Evolutionary conservation across 2,888 invertebrate species (phyloP), one percentile per base, ranked within the genome.

Genomic region (Aleiodes alternator): DNA sequence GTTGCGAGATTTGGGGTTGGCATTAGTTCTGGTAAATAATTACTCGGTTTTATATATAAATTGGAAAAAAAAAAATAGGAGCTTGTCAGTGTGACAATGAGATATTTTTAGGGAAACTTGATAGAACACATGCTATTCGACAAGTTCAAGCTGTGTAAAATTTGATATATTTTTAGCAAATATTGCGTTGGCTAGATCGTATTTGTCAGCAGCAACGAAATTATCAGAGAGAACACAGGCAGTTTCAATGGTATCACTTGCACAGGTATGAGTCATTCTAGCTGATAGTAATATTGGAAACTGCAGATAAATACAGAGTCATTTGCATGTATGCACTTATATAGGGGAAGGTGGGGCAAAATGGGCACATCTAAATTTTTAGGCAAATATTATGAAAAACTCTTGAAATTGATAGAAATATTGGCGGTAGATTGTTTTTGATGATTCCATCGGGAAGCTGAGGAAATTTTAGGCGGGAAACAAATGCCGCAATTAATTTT

Each of bases 131-230:
- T 9, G 23, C 57, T 8, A 4, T 34, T 5, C 11, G 12, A 34
- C 23, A 51, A 16, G 71, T 61, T 56, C 14, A 75, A 31, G 34
- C 6, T 43, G 43, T 53, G 34, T 43, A 66, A 23, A 51, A 38
- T 34, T 23, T 23, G 23, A 59, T 70, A n/a, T 12, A 16, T 73
- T 76, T 57, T 29, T 34, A 93, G 96, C 96, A 1, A 96, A 95
- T 88, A 93, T 96, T 78, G 96, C 96, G 0, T 94, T 95, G 50
- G 96, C 96, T 78, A 92, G 96, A 31, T 95, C 96, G 11, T 96
- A 96, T 90, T 90, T 96, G 77, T 96, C 96, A 38, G 94, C 96
- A 51, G 96, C 96, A 7, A 97, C 97, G n/a, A 92, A 93, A 81
- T 88, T 95, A 51, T 90, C 91, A 64, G 97, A 97, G 90, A 92